Conservation (phyloP, 2,113 vertebrate species). For the Reinhardtius hippoglossoides region DNA sequence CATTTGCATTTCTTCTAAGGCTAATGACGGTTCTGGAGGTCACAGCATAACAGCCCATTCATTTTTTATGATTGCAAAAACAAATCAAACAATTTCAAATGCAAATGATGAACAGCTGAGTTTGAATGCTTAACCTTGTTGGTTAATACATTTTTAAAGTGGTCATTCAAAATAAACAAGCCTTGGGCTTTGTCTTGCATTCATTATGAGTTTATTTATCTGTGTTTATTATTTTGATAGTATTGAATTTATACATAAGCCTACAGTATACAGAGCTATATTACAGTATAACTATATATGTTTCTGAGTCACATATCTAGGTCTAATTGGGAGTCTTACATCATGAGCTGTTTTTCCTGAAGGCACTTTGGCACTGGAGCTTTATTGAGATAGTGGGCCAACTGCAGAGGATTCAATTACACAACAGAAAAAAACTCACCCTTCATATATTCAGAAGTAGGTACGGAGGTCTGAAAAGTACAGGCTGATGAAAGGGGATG, state of each 20-base stretch:
- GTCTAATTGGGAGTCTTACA: slow-evolving; percentile 7
- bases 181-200: slow-evolving; percentile 30
- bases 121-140: slow-evolving; percentile 51
- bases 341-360: slow-evolving; percentile 1
- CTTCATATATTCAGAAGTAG: slow-evolving; percentile 3
- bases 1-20: neutral
- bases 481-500: slow-evolving; percentile 28
- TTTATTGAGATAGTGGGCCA: slow-evolving; percentile 16
- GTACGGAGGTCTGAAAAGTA: slow-evolving; percentile 1
- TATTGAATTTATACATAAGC: slow-evolving; percentile 2
- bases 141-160: slow-evolving; percentile 30
- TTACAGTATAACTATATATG: neutral
- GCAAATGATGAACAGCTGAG: slow-evolving; percentile 36
- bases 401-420: slow-evolving; percentile 12
- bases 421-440: neutral
- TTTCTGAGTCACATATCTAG: slow-evolving; percentile 15
- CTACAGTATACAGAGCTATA: neutral
- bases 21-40: slow-evolving; percentile 13
- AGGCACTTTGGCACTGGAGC: neutral
- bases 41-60: slow-evolving; percentile 19
- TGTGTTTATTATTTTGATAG: slow-evolving; percentile 15
- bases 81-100: slow-evolving; percentile 39
- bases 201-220: slow-evolving; percentile 8
- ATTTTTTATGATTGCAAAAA: slow-evolving; percentile 32
- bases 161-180: slow-evolving; percentile 33